Conservation (phyloP, 2,888 invertebrate genomes). For the Aromia moschata region DNA sequence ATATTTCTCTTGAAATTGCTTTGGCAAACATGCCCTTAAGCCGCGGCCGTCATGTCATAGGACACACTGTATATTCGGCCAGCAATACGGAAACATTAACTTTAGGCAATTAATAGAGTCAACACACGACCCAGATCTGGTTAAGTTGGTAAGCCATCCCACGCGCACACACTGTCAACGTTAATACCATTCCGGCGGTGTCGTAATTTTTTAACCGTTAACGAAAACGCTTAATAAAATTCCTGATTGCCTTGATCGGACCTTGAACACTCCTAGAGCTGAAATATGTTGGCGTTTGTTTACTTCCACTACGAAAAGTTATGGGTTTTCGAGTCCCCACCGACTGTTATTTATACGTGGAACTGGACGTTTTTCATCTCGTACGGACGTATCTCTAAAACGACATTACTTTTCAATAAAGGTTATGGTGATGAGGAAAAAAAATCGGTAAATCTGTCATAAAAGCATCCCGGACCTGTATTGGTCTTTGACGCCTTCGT, state of each 20-base stretch:
- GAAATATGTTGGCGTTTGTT: slow-evolving; percentile 34
- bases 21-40: no score
- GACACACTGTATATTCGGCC: no score
- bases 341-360: slow-evolving; percentile 39
- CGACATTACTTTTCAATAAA: slow-evolving; percentile 19
- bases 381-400: not conserved
- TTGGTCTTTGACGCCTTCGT: not conserved
- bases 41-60: no score
- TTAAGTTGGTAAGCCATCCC: slow-evolving; percentile 14
- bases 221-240: slow-evolving; percentile 33
- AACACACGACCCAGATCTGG: slow-evolving; percentile 19
- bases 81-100: slow-evolving; percentile 12
- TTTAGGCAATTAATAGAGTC: slow-evolving; percentile 5
- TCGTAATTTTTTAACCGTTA: slow-evolving; percentile 33
- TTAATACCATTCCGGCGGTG: slow-evolving; percentile 27
- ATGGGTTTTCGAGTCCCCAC: slow-evolving; percentile 20
- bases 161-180: slow-evolving; percentile 28
- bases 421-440: slow-evolving; percentile 2
- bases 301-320: slow-evolving; percentile 33
- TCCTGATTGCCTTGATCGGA: slow-evolving; percentile 32
- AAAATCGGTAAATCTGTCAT: not conserved
- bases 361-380: slow-evolving; percentile 28
- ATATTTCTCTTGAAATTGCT: no score
- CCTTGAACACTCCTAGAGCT: slow-evolving; percentile 34
- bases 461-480: not conserved